A percentile compares a stretch with the other conserved stretches of the same genome.
Conservation (phyloP, 2,797 vertebrate genomes). For the Alca torda region DNA sequence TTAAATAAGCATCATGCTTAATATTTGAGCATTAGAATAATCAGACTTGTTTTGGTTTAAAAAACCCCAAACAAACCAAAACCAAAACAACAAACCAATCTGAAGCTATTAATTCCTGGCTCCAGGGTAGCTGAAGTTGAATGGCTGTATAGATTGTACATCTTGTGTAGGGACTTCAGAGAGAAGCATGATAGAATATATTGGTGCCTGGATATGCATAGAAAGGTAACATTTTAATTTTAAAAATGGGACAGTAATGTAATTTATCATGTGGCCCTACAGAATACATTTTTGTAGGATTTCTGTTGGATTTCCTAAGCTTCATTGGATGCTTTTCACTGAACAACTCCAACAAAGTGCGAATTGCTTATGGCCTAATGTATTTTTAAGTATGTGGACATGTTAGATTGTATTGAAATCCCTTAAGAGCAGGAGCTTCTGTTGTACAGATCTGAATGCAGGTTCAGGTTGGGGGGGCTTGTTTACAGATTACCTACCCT, state of each 20-base stretch:
- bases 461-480: background rate
- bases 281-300: background rate
- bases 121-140: background rate
- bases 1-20: background rate
- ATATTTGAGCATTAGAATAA: background rate
- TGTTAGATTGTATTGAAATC: background rate
- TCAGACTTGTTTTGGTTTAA: background rate
- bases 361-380: background rate
- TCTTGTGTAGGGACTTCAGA: background rate
- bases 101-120: background rate
- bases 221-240: background rate
- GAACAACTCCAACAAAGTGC: background rate
- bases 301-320: background rate
- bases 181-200: too few species aligned
- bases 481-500: background rate
- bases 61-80: background rate
- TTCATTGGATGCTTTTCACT: background rate
- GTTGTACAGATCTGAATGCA: background rate
- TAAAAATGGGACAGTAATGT: background rate
- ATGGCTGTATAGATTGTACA: accelerated
- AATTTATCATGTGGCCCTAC: background rate
- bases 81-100: background rate
- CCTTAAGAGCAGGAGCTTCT: background rate
- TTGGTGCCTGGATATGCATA: background rate
- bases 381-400: accelerated